Percentiles rank a stretch among this genome's conserved stretches.
These are phyloP conservation scores for Zaprionus lachaisei DNA, from an alignment of 1,140 invertebrate species.

Conservation along the genomic window DNA sequence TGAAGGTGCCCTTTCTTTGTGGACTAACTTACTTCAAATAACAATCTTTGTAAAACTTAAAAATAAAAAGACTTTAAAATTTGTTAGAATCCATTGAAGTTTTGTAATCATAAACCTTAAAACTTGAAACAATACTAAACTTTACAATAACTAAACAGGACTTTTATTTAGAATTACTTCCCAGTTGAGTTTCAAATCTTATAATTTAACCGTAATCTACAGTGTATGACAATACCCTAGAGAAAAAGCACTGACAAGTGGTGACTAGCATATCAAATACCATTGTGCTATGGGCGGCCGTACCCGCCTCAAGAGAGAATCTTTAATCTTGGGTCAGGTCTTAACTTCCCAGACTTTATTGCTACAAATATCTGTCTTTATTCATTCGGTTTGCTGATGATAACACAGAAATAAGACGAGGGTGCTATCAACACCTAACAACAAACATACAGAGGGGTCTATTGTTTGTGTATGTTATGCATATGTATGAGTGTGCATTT, in stretches of 20 bases:
- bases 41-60: too few species aligned
- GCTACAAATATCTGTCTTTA: neutral
- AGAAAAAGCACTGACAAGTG: neutral
- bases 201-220: too few species aligned
- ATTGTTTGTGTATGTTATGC: neutral
- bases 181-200: too few species aligned
- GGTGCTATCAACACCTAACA: slow-evolving; percentile 18
- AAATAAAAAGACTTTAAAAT: too few species aligned
- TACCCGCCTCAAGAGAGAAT: neutral
- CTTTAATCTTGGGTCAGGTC: neutral
- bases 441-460: neutral
- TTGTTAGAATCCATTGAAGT: too few species aligned
- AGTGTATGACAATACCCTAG: too few species aligned
- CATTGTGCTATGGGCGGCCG: neutral
- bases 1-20: too few species aligned
- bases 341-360: neutral
- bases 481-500: neutral
- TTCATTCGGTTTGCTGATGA: slow-evolving; percentile 25
- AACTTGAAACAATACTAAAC: too few species aligned
- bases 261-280: neutral
- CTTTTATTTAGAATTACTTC: too few species aligned
- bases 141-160: too few species aligned
- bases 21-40: too few species aligned
- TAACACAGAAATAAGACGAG: slow-evolving; percentile 25
- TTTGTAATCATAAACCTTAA: too few species aligned